Evolutionary conservation across 1,140 invertebrate species (phyloP), one percentile per base, ranked within the genome.

Genomic region (Luehdorfia chinensis): DNA sequence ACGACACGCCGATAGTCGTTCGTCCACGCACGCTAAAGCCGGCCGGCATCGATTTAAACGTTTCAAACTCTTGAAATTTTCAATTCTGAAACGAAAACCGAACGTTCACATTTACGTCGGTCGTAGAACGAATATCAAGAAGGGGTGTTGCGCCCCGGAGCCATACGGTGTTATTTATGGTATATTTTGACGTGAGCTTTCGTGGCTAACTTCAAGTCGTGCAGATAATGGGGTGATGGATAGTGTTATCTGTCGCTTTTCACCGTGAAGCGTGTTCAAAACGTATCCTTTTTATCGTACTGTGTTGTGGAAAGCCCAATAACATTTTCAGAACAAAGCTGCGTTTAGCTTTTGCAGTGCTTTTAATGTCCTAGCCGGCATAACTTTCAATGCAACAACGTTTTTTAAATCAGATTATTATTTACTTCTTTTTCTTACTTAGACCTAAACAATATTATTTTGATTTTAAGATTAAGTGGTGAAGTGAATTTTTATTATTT

Each of bases 161-260:
- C 60, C 65, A 59, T 68, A 76, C 65, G 59, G 64, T 69, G 71
- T 78, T 83, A 85, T 83, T 85, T 83, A 85, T 75, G 78, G 72
- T 76, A 77, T 83, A 85, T 83, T 85, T 81, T 81, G 79, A 85
- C 81, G 75, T 84, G 62, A 57, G 53, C 68, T 67, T 56, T 71
- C 65, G 74, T 52, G 68, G 79, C 78, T 70, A 83, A 81, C 81
- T 85, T 85, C 81, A 79, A 53, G 74, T 72, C 62, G 68, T 60
- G 57, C 52, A 71, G 73, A 78, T 83, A 80, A 84, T 80, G 67
- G 76, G 73, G 71, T 84, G 81, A 85, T 85, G 79, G 76, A 83
- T 85, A 76, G 68, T 85, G 78, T 85, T 85, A 81, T 85, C 79
- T 78, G 77, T 74, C 64, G 79, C 57, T 75, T 66, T 79, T 75